These are phyloP conservation scores for Gobionotothen gibberifrons DNA, from an alignment of 2,797 vertebrate species.

Conservation along the genomic window DNA sequence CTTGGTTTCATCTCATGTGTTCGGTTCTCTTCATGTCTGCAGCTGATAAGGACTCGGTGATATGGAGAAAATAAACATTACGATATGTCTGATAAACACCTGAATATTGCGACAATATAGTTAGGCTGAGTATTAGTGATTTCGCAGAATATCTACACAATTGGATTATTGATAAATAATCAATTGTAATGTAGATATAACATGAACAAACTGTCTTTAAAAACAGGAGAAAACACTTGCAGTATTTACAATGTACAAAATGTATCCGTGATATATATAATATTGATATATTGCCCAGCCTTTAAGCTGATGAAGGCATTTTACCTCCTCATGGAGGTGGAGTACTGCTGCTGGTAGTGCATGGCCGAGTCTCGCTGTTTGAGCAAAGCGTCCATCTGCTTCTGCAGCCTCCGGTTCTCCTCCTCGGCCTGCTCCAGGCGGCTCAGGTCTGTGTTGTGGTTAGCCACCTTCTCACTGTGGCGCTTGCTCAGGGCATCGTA, in stretches of 20 bases:
- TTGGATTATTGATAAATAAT: too few species aligned
- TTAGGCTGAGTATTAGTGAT: too few species aligned
- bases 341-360: slow-evolving; percentile 97
- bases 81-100: too few species aligned
- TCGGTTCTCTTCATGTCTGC: background rate
- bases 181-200: too few species aligned
- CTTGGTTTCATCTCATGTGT: background rate
- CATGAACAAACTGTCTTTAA: too few species aligned
- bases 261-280: too few species aligned
- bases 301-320: background rate
- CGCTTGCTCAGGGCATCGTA: slow-evolving; percentile 94
- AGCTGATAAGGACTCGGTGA: background rate
- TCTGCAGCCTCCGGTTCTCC: slow-evolving; percentile 94
- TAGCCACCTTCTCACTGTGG: slow-evolving; percentile 94
- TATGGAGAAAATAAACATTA: too few species aligned
- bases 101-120: too few species aligned
- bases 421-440: slow-evolving; percentile 95
- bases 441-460: slow-evolving; percentile 94
- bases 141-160: too few species aligned
- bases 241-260: too few species aligned
- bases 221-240: too few species aligned
- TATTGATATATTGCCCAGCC: too few species aligned
- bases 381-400: slow-evolving; percentile 92
- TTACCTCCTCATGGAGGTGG: slow-evolving; percentile 95
- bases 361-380: slow-evolving; percentile 95